Base-by-base conservation (phyloP, 2,888 invertebrate species). In the Gari tellinella region DNA sequence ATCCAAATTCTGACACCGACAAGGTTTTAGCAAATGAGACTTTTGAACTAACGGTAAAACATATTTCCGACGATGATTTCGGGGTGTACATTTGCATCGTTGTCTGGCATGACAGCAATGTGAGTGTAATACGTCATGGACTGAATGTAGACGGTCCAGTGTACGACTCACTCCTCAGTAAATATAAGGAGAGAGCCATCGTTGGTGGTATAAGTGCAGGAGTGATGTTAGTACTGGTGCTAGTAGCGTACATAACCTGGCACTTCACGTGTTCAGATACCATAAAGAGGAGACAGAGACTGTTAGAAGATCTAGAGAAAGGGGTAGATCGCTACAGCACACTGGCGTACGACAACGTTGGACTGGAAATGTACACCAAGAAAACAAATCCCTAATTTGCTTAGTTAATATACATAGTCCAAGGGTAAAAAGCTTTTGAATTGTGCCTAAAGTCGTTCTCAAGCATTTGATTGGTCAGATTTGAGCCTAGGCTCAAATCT, bases 111-210 rank as follows among this genome's bases (percentile, higher is more conserved):
- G 31, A 31, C 31, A 31, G 31, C 31, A 31, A 31, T 31, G 10
- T 31, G 10, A 31, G 31, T 31, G 31, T 31, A 31, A 10, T 31
- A 7, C 67, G 75, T 14, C 80, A 81, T 55, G 84, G 86, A 5
- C 25, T 88, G 10, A 88, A 88, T 64, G 60, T 86, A 1, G 76
- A 87, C 38, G 87, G 86, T 0, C 80, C 86, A 1, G 78, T 79
- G 43, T 86, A 78, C 53, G 70, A 76, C 7, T 74, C 79, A 2
- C 64, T 87, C 19, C 41, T 74, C n/a, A 65, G 75, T 8, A 60
- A 74, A 17, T 84, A 85, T 55, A 62, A 65, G 23, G 41, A 73
- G 14, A 84, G 81, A 37, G 85, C 83, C n/a, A 79, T 87, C 14
- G 64, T 85, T 14, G 88, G 87, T 1, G 83, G 80, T 8, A 81